Base-by-base conservation (phyloP, 2,113 vertebrate genomes). In the Mystacornis crossleyi region DNA sequence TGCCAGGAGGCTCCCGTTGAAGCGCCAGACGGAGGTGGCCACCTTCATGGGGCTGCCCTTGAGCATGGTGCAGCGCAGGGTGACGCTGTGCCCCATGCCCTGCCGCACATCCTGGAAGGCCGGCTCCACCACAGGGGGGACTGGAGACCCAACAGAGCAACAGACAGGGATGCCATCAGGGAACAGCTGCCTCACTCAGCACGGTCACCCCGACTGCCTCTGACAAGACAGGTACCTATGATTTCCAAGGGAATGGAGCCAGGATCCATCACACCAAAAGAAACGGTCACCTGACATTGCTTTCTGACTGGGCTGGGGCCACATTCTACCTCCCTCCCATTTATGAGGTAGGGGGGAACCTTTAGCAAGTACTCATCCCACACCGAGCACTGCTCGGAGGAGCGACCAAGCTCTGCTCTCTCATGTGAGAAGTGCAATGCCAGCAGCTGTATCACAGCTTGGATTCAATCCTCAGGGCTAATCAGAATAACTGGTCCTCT, bases 81-180 rank as follows among this genome's bases (percentile, higher is more conserved):
- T 97, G 94, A 99, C 96, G 0, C 98, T 97, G 90, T 98, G 98
- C 81, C 98, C 98, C 97, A 98, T 93, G 10, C 98, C 98, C 53
- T 99, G 99, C 28, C 99, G 99, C 14, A 99, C 93, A 2, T 99
- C 99, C 96, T 98, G 98, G 96, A 98, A 99, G 25, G 98, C 96
- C 0, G 99, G 99, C 85, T 99, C 99, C 97, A 99, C 98, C 67
- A 99, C 97, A 0, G 99, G 99, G 6, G 99, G 98, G 91, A 98
- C 99, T 99, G 89, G 45, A 78, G 84, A 84, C 14, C 54, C 3
- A 86, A 93, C 23, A 84, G 91, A 94, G 69, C 43, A 62, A 77
- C 34, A 95, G 45, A 82, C 2, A 23, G 40, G 43, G 45, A 53
- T 3, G 8, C 15, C 1, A 1, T 94, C 72, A 96, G 64, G 51